Evolutionary conservation across 2,113 vertebrate genomes (phyloP).

Genomic region (Papio anubis): DNA sequence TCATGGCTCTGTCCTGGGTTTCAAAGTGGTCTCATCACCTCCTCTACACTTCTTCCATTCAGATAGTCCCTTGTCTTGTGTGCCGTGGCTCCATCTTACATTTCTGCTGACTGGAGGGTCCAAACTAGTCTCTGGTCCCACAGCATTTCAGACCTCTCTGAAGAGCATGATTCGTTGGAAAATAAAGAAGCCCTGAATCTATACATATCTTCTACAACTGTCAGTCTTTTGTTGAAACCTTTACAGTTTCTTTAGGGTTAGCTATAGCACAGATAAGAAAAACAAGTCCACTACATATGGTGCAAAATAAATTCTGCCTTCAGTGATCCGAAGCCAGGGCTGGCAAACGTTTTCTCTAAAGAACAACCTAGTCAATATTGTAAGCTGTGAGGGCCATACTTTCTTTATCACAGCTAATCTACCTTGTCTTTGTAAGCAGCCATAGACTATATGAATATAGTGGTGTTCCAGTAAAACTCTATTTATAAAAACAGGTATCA

Average conservation of each 20-base stretch:
- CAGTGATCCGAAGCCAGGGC: neutral
- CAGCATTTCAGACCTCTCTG: neutral
- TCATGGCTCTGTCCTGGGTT: neutral
- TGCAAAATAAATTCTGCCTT: neutral
- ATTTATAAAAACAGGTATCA: neutral
- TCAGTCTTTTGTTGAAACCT: neutral
- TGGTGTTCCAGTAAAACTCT: conserved; percentile 43
- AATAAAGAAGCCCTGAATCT: neutral
- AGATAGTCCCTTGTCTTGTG: too few species aligned
- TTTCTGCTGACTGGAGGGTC: neutral
- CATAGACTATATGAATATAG: neutral
- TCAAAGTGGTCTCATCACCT: neutral
- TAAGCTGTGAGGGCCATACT: neutral
- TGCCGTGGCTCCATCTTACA: neutral
- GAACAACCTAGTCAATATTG: neutral
- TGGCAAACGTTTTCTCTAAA: neutral
- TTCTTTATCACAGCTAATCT: neutral
- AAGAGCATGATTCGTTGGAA: neutral
- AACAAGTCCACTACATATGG: neutral
- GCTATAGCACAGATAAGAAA: neutral
- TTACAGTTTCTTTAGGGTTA: neutral
- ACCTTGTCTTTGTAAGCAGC: neutral
- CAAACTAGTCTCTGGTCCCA: neutral
- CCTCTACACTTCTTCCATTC: too few species aligned
- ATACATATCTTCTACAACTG: neutral